Conservation (phyloP, 1,140 invertebrate species). For the Anagrus nilaparvatae region DNA sequence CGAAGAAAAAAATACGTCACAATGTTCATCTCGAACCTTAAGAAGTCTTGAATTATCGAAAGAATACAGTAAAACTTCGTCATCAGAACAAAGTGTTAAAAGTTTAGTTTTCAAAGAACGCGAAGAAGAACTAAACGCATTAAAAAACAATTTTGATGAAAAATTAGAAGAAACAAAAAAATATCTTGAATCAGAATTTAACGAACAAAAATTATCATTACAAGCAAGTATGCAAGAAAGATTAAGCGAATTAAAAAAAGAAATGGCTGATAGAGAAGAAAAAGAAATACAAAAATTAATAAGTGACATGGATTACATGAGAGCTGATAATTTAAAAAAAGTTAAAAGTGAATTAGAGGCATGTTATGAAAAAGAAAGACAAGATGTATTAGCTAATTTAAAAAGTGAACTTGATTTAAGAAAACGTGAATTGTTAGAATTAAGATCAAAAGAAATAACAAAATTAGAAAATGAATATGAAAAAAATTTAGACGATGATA, state of each 20-base stretch:
- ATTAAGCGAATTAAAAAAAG: slow-evolving; percentile 34
- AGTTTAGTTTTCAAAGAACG: slow-evolving; percentile 19
- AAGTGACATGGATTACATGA: slow-evolving; percentile 32
- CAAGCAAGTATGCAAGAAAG: slow-evolving; percentile 36
- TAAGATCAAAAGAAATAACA: slow-evolving; percentile 31
- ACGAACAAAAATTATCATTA: slow-evolving; percentile 41
- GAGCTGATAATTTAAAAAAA: slow-evolving; percentile 30
- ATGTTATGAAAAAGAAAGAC: slow-evolving; percentile 37
- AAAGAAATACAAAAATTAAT: slow-evolving; percentile 37
- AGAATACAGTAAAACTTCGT: not conserved
- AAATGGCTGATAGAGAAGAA: slow-evolving; percentile 35
- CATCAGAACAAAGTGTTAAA: not conserved
- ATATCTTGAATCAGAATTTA: slow-evolving; percentile 38
- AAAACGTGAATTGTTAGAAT: slow-evolving; percentile 31
- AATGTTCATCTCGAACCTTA: slow-evolving; percentile 1
- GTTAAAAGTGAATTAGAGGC: slow-evolving; percentile 32
- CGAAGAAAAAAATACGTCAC: slow-evolving; percentile 12
- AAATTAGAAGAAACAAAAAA: slow-evolving; percentile 35
- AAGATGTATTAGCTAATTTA: slow-evolving; percentile 35
- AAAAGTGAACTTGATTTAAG: slow-evolving; percentile 32
- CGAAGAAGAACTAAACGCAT: slow-evolving; percentile 21
- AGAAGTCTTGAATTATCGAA: slow-evolving; percentile 10
- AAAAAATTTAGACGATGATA: slow-evolving; percentile 29
- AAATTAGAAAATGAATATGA: slow-evolving; percentile 33
- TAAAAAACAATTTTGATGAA: slow-evolving; percentile 26